Percentiles rank a stretch among this genome's conserved stretches.
Conservation (phyloP, 2,113 vertebrate genomes). For the Ramphastos sulfuratus region DNA sequence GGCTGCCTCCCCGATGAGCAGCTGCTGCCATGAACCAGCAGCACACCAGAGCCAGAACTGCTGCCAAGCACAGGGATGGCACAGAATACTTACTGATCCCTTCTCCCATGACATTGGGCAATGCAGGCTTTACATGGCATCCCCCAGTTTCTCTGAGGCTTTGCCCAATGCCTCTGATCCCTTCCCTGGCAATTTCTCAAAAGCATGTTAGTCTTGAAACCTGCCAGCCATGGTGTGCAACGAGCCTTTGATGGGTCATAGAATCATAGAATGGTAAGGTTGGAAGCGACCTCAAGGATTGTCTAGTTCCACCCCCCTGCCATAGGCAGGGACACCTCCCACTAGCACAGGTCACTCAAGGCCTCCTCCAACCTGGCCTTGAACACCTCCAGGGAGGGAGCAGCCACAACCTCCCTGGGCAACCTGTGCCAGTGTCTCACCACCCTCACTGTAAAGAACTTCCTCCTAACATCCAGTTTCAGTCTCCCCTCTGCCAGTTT, state of each 20-base stretch:
- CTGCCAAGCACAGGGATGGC: not conserved
- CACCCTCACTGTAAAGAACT: too few relatives aligned
- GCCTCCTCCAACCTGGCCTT: too few relatives aligned
- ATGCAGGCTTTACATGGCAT: not conserved
- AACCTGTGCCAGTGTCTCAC: too few relatives aligned
- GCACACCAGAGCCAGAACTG: not conserved
- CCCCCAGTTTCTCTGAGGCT: not conserved
- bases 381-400: too few relatives aligned
- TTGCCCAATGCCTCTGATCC: not conserved
- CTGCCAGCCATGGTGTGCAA: accelerated
- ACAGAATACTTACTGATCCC: not conserved
- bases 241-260: not conserved
- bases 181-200: not conserved
- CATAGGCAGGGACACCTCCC: too few relatives aligned
- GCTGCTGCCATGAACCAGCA: accelerated
- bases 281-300: too few relatives aligned
- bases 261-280: too few relatives aligned
- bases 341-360: too few relatives aligned
- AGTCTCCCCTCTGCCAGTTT: too few relatives aligned
- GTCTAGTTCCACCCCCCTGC: too few relatives aligned
- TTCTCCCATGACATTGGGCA: accelerated
- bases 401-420: too few relatives aligned
- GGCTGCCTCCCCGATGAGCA: not conserved
- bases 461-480: too few relatives aligned
- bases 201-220: not conserved